Base-by-base conservation (phyloP, 1,140 invertebrate genomes). In the Agraylea sexmaculata region DNA sequence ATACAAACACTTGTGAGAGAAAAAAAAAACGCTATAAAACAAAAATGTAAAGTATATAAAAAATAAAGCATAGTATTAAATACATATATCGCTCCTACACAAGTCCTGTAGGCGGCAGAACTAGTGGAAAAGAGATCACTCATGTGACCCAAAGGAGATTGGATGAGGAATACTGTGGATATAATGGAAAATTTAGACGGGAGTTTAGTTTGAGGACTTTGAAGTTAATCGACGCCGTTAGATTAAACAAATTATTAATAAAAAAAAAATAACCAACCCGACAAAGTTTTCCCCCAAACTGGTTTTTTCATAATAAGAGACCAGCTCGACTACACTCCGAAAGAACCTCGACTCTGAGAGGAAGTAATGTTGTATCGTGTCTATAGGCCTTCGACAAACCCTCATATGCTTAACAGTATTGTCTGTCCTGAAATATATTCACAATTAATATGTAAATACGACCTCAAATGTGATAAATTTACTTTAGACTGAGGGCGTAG, bases 401-500 rank as follows among this genome's bases (percentile, higher is more conserved):
- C 87, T 80, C 75, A 96, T 95, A 60, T 95, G 91, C 59, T 92
- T 91, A 25, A 90, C 84, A 39, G 78, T 76, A 56, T 79, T 77
- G 51, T 83, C 77, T 46, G 79, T 82, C 56, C 85, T 90, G 54
- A 17, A 70, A 68, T 27, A 34, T 7, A 25, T 25, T 23, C 6
- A 35, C 2, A 35, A 35, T 20, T 2, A 15, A 20, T n/a, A 37
- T 6, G 17, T 37, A 37, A 37, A 10, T 18, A 15, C 29, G 15
- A 31, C 8, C 29, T 13, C 8, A 31, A 10, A 4, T 15, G 15
- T 13, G 19, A 12, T 22, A 17, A 27, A 74, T 76, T 71, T 70
- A 91, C 87, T 89, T 91, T 45, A 93, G 73, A 61, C 87, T 91
- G 23, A 94, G 74, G 31, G 88, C 90, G 58, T 84, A 90, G 55